Evolutionary conservation across 2,113 vertebrate species (phyloP).

Genomic region (Anarhynchus alexandrinus): DNA sequence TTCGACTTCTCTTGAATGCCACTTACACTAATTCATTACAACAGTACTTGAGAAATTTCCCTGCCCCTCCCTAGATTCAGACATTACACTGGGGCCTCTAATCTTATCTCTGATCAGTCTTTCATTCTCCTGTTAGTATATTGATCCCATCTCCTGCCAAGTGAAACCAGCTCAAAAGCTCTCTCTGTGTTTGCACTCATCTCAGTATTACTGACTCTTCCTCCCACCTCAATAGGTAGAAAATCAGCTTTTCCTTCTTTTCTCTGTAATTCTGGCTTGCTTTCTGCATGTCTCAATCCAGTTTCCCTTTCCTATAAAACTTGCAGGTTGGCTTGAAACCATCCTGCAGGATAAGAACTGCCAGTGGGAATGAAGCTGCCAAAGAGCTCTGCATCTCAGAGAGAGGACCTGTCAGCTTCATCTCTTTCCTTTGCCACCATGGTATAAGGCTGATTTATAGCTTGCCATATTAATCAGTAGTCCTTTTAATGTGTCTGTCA

Average conservation of each 20-base stretch:
- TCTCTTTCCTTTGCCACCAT: background rate
- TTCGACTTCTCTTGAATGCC: background rate
- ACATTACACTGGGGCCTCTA: background rate
- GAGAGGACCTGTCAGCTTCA: background rate
- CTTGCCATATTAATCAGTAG: background rate
- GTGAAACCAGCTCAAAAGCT: background rate
- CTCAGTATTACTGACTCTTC: background rate
- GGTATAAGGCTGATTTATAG: background rate
- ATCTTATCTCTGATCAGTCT: background rate
- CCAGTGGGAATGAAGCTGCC: background rate
- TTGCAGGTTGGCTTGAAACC: background rate
- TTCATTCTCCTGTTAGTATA: background rate
- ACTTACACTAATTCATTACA: background rate
- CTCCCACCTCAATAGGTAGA: background rate
- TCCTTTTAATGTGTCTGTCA: background rate
- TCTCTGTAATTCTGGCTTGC: background rate
- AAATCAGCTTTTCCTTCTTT: background rate
- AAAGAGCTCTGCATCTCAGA: background rate
- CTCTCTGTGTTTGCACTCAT: background rate
- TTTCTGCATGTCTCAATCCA: background rate
- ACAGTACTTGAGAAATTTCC: background rate
- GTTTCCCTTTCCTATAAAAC: background rate
- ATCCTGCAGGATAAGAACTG: background rate
- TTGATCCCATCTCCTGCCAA: background rate
- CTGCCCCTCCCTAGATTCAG: background rate